phyloP scores from a whole-genome alignment of 1,140 invertebrate species.

The Octopus sinensis region DNA sequence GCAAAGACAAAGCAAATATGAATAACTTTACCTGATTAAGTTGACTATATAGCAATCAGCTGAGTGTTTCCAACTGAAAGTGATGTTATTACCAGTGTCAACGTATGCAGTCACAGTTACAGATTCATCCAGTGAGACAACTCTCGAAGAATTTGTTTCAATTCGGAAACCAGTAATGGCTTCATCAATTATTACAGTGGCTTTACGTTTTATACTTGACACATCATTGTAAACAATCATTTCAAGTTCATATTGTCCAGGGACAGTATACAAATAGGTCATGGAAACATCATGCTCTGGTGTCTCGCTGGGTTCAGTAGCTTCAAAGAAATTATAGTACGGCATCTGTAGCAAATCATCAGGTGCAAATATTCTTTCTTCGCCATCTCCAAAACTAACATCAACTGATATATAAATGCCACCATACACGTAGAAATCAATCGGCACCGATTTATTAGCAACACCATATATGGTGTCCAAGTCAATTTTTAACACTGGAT shows the following conservation, averaged over 20 bases:
- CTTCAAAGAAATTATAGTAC: not conserved
- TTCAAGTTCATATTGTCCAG: constrained; percentile 26
- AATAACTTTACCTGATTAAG: constrained; percentile 19
- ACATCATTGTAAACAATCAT: constrained; percentile 29
- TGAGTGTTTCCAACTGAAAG: constrained; percentile 27
- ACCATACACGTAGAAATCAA: constrained; percentile 19
- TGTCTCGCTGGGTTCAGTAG: not conserved
- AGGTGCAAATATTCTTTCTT: not conserved
- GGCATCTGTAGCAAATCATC: constrained; percentile 12
- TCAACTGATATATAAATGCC: constrained; percentile 23
- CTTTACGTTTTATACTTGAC: constrained; percentile 3
- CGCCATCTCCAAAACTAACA: constrained; percentile 28
- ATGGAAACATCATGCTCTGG: constrained; percentile 24
- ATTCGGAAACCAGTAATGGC: constrained; percentile 25
- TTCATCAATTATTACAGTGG: constrained; percentile 24
- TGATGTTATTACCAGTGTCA: constrained; percentile 26
- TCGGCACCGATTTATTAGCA: constrained; percentile 12
- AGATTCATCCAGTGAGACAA: constrained; percentile 20
- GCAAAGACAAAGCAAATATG: too few relatives aligned
- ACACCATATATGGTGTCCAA: constrained; percentile 14
- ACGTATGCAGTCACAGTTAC: constrained; percentile 29
- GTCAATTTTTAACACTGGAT: constrained; percentile 22
- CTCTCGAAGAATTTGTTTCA: constrained; percentile 4
- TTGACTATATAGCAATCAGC: not conserved
- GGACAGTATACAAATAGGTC: constrained; percentile 15